Evolutionary conservation across 2,113 vertebrate species (phyloP).

Genomic region (Aleadryas rufinucha): DNA sequence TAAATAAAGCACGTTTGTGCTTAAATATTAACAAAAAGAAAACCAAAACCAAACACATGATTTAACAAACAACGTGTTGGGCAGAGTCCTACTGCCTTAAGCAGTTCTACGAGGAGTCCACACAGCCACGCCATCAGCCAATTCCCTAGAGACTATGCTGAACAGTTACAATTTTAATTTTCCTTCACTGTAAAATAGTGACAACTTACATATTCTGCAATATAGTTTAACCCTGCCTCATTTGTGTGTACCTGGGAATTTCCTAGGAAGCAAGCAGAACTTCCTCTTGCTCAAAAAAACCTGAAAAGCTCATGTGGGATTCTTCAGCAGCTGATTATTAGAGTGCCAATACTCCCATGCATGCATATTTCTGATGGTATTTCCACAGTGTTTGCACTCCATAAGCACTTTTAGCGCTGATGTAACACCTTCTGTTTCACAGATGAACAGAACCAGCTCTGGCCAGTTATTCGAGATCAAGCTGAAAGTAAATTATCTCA

Average conservation of each 20-base stretch:
- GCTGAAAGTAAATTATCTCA: constrained; percentile 23
- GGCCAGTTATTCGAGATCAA: constrained; percentile 9
- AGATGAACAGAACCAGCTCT: neutral
- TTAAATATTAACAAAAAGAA: neutral
- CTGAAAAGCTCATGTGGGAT: neutral
- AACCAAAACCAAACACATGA: neutral
- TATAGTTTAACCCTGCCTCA: neutral
- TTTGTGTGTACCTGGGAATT: neutral
- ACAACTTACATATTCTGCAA: neutral
- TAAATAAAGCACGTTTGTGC: neutral
- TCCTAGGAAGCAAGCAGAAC: neutral
- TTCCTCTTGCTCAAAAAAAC: neutral
- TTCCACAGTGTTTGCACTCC: neutral
- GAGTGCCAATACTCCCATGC: neutral
- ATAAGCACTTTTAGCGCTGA: neutral
- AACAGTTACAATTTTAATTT: neutral
- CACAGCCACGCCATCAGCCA: neutral
- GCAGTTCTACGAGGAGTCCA: neutral
- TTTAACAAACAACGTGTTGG: accelerated
- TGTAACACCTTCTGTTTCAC: neutral
- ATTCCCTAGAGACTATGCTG: neutral
- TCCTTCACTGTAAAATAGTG: neutral
- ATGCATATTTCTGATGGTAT: neutral
- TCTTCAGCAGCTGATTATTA: neutral
- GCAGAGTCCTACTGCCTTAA: neutral